phyloP scores from a whole-genome alignment of 92 coral and sea anemone genomes.

The Epizoanthus illoricatus region DNA sequence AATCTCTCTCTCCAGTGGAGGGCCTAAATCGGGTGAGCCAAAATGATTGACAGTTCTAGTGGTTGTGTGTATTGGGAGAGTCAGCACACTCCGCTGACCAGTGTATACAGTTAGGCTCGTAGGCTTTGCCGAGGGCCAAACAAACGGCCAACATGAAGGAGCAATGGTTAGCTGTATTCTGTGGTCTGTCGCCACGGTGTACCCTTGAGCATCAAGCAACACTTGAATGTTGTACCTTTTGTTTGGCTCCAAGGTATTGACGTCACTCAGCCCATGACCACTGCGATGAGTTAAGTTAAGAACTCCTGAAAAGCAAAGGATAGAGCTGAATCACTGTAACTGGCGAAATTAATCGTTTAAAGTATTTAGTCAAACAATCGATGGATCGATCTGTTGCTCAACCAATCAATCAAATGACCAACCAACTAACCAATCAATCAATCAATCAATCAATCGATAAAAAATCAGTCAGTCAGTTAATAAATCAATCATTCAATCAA shows the following conservation, averaged over 20 bases:
- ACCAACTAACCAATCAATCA: too few relatives aligned
- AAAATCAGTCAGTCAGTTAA: too few relatives aligned
- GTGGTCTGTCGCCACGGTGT: slow-evolving; percentile 54
- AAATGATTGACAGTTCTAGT: too few relatives aligned
- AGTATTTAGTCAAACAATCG: too few relatives aligned
- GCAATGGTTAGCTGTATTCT: slow-evolving; percentile 68
- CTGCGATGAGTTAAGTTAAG: slow-evolving; percentile 62
- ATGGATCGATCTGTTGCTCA: too few relatives aligned
- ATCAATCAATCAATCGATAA: too few relatives aligned
- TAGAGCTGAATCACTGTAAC: too few relatives aligned
- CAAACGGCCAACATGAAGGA: slow-evolving; percentile 65
- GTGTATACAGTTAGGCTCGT: slow-evolving; percentile 51
- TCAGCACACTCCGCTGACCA: slow-evolving; percentile 45
- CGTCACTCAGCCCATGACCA: slow-evolving; percentile 51
- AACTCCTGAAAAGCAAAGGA: slow-evolving; percentile 41
- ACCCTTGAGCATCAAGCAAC: slow-evolving; percentile 54
- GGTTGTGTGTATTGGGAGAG: slow-evolving; percentile 46
- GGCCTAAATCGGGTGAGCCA: too few relatives aligned
- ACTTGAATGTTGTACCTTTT: slow-evolving; percentile 43
- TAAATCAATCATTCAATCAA: too few relatives aligned
- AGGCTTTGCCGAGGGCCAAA: slow-evolving; percentile 69
- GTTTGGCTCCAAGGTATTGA: slow-evolving; percentile 43
- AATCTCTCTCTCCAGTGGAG: too few relatives aligned
- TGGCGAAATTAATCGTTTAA: too few relatives aligned
- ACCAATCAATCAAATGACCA: too few relatives aligned